Evolutionary conservation across 2,888 invertebrate genomes (phyloP).

Genomic region (Gryllus longicercus): DNA sequence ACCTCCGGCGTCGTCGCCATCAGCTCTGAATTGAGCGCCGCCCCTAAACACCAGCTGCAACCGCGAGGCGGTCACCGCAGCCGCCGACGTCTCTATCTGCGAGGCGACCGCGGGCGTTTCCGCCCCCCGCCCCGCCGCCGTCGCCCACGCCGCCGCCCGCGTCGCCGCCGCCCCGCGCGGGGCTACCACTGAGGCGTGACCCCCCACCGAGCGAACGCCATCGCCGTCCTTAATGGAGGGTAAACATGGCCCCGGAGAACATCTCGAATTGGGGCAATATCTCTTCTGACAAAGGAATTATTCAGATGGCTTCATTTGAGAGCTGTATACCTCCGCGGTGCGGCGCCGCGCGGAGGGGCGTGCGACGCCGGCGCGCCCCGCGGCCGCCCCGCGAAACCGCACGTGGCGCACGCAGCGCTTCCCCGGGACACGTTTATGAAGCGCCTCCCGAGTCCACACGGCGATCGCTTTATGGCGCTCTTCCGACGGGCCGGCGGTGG

Average conservation of each 20-base stretch:
- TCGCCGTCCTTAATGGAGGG: background rate
- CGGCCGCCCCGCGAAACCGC: constrained; percentile 6
- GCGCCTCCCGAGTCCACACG: background rate
- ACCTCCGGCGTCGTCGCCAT: background rate
- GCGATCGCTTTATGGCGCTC: background rate
- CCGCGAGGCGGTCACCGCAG: background rate
- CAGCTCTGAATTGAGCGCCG: background rate
- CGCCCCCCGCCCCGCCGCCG: no score
- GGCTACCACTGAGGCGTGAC: background rate
- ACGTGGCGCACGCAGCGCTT: constrained; percentile 2
- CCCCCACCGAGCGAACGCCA: background rate
- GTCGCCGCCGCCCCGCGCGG: no score
- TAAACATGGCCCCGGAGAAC: background rate
- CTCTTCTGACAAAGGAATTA: constrained; percentile 17
- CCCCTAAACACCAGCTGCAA: background rate
- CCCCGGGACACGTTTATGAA: constrained; percentile 7
- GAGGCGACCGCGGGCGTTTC: background rate
- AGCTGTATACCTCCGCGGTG: constrained; percentile 6
- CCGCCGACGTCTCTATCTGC: background rate
- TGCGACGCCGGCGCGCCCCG: background rate
- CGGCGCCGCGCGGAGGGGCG: background rate
- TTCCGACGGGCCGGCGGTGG: background rate
- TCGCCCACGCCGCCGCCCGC: no score
- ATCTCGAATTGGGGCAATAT: constrained; percentile 5
- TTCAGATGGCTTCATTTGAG: constrained; percentile 17